phyloP scores from a whole-genome alignment of 2,797 vertebrate species.

The Phataginus tetradactyla region DNA sequence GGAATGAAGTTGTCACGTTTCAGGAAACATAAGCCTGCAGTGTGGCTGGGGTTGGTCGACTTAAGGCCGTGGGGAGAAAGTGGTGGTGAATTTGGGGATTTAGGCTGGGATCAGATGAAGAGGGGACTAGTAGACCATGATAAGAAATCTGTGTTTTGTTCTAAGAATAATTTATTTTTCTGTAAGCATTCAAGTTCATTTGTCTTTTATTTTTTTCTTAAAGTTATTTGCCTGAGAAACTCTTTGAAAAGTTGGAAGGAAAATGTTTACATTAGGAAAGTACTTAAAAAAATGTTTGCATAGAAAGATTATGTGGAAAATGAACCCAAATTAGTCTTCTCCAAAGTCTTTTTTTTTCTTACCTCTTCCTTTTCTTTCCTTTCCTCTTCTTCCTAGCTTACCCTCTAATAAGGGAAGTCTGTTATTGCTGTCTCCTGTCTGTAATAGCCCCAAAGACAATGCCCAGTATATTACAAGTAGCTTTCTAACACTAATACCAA shows the following conservation, averaged over 20 bases:
- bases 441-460: background rate
- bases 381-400: background rate
- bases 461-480: background rate
- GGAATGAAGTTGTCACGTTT: background rate
- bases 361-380: background rate
- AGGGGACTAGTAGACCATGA: background rate
- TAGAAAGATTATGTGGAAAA: background rate
- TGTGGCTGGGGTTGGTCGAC: fast-evolving
- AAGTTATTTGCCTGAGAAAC: background rate
- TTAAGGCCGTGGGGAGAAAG: background rate
- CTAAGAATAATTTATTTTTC: background rate
- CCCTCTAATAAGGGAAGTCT: background rate
- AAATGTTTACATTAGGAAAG: background rate
- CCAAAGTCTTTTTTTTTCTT: background rate
- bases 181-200: background rate
- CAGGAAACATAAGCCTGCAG: background rate
- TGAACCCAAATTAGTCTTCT: background rate
- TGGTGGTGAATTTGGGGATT: background rate
- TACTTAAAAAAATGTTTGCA: background rate
- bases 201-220: constrained; percentile 12
- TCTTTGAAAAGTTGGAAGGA: background rate
- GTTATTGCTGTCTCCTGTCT: background rate
- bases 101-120: background rate
- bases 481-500: background rate
- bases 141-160: background rate